phyloP scores from a whole-genome alignment of 2,113 vertebrate genomes.

The Enhydra lutris region DNA sequence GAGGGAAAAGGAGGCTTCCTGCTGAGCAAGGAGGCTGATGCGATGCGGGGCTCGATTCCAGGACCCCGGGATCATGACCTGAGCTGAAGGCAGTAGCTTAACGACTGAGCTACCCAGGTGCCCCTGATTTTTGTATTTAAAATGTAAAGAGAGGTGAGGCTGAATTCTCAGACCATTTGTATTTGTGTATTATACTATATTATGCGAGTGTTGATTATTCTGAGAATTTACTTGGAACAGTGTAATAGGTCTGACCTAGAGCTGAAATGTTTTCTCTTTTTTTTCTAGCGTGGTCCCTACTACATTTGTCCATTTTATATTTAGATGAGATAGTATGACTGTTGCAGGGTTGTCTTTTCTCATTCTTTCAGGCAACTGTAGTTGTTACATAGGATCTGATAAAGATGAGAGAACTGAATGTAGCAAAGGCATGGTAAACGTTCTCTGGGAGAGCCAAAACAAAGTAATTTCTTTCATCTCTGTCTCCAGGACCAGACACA shows the following conservation, averaged over 20 bases:
- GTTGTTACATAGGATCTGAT: not conserved
- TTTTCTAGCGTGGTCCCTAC: not conserved
- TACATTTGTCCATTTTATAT: constrained; percentile 19
- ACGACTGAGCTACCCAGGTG: too few species aligned
- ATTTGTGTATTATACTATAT: not conserved
- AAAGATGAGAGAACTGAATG: not conserved
- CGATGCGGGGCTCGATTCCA: rapidly evolving
- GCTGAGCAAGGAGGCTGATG: too few species aligned
- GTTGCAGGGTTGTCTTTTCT: not conserved
- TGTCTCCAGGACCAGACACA: not conserved
- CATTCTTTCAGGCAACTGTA: not conserved
- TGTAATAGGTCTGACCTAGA: not conserved
- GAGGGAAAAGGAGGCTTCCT: too few species aligned
- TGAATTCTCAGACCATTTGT: not conserved
- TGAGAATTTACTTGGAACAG: not conserved
- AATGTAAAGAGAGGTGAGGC: not conserved
- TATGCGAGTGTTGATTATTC: not conserved
- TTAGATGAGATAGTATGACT: not conserved
- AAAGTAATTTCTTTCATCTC: not conserved
- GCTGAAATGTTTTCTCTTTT: not conserved
- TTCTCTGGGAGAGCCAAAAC: not conserved
- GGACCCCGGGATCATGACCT: too few species aligned
- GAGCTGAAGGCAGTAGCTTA: too few species aligned
- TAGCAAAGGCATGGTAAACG: not conserved
- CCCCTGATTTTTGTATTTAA: not conserved